Base-by-base conservation (phyloP, 2,797 vertebrate genomes). In the Etheostoma nigrum region DNA sequence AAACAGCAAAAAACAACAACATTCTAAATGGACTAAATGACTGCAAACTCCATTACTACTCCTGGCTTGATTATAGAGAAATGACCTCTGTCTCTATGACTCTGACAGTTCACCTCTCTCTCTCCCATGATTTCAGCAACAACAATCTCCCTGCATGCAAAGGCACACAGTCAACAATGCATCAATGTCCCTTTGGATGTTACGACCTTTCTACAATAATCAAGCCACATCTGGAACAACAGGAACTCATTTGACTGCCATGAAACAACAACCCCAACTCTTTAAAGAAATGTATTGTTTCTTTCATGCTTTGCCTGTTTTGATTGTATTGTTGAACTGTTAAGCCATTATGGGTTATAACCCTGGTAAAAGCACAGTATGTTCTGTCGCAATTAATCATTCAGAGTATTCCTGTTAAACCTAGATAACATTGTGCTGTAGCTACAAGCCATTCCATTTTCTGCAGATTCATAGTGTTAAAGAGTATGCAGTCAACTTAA, bases 121-220 rank as follows among this genome's bases (percentile, higher is more conserved):
- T 74, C 59, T 81, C 67, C 21, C 25, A 6, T 79, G 30, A 52
- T 83, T 67, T 33, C 44, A 75, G 40, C 89, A 89, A 76, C 70
- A 58, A 79, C 15, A 0, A 52, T 62, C 45, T 53, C 36, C 57
- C 6, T 3, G 12, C 53, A 10, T 57, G 49, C 64, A 60, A 54
- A 59, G 68, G 85, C 75, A 30, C 70, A 6, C 52, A 15, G 55
- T 60, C 55, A 65, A 40, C 73, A 5, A 42, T 10, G 15, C 36
- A 52, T 27, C 8, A 0, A 36, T 59, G 62, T 52, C 71, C 55
- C n/a, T 45, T 10, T 42, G 48, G 74, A 78, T 33, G 13, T 42
- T 71, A 13, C 45, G 30, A 78, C 40, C 67, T 59, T 68, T 77
- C 67, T 30, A 7, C 48, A 77, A 67, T 61, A 48, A 76, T 72